Base-by-base conservation (phyloP, 2,888 invertebrate species). In the Ctena decussata region DNA sequence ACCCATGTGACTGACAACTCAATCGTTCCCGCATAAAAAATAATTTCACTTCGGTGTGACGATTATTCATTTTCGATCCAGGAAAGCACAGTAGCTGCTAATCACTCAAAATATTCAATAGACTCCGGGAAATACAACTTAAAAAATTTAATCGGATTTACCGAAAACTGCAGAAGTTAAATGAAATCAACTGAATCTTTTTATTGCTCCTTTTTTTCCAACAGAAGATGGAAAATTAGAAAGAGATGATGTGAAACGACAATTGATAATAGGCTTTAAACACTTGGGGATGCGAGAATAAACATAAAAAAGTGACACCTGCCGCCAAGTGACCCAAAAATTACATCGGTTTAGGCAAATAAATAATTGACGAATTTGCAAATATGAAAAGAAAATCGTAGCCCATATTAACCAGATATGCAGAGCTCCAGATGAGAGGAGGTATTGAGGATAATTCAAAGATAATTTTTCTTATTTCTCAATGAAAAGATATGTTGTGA, bases 1-100 rank as follows among this genome's bases (percentile, higher is more conserved):
- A 65, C 12, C 65, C 65, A 65, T 65, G 65, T 35, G 65, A 65
- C 30, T 35, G 65, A 35, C 65, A 65, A 65, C 35, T 65, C 65
- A 65, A 65, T 65, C 65, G 18, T 65, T 65, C 35, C 6, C 30
- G 35, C 35, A 65, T 65, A 65, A 65, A 65, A 65, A 65, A 35
- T 35, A 65, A 65, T 65, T 65, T 65, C 35, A 35, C 65, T 35
- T n/a, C 35, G 1, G 65, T 35, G 60, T 60, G 60, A 60, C 27
- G 27, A 60, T 60, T 60, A 60, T 60, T 60, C 60, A 60, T 60
- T 30, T 24, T 60, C 24, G 21, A 60, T 60, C 60, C 60, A 8
- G 60, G 27, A 60, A 60, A 60, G 60, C 60, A 60, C 30, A 60
- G 27, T 18, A 30, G 60, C 30, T 60, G 60, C 60, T 60, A 60